A percentile compares a stretch with the other conserved stretches of the same genome.
phyloP scores from a whole-genome alignment of 2,888 invertebrate species.

The Leptopilina myrica region DNA sequence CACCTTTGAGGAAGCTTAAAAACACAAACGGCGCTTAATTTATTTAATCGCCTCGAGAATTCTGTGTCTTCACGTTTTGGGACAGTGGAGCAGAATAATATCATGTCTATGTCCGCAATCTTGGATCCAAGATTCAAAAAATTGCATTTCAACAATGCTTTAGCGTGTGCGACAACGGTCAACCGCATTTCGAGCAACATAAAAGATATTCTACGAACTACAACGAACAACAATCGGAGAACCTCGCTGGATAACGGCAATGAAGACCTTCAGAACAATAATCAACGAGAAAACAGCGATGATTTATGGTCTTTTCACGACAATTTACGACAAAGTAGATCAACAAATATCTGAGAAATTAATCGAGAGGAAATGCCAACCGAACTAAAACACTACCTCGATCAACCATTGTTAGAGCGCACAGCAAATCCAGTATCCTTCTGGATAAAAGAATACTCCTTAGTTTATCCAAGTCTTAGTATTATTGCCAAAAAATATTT shows the following conservation, averaged over 20 bases:
- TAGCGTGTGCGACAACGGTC: conserved; percentile 19
- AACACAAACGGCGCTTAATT: background rate
- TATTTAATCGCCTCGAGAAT: conserved; percentile 11
- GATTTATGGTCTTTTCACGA: background rate
- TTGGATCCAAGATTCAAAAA: background rate
- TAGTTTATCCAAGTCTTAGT: background rate
- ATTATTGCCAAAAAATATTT: conserved; percentile 40
- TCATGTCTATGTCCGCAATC: conserved; percentile 32
- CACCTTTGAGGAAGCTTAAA: background rate
- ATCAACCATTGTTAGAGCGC: background rate
- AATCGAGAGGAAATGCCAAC: background rate
- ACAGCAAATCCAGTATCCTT: background rate
- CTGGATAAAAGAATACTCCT: background rate
- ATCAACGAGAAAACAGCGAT: background rate
- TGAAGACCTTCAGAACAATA: no score
- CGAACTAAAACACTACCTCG: background rate
- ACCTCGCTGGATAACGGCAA: no score
- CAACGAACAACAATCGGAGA: no score
- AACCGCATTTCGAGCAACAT: conserved; percentile 42
- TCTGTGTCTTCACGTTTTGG: conserved; percentile 40
- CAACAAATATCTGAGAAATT: background rate
- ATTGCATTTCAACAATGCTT: conserved; percentile 44
- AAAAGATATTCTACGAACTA: background rate
- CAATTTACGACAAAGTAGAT: no score
- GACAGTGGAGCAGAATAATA: conserved; percentile 31